Conservation (phyloP, 2,113 vertebrate genomes). For the Potamarius usumacintae region DNA sequence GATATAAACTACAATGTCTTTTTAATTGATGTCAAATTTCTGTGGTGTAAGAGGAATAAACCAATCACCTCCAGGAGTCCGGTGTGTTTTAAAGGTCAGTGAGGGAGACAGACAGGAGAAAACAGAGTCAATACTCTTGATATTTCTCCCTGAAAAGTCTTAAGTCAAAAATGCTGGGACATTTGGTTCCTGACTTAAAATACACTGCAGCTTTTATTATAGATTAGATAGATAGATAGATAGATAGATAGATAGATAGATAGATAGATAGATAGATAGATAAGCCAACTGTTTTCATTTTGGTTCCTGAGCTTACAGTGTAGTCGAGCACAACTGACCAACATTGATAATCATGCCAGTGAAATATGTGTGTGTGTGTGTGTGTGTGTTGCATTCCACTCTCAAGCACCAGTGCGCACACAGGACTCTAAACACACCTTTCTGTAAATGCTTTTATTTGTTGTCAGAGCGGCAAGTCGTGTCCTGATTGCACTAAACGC, state of each 20-base stretch:
- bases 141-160: background rate
- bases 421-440: background rate
- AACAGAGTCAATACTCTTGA: no score
- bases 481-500: background rate
- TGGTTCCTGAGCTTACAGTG: background rate
- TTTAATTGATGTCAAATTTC: no score
- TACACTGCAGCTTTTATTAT: background rate
- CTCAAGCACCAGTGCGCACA: background rate
- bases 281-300: background rate
- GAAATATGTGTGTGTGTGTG: background rate
- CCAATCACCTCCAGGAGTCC: no score
- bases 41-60: background rate
- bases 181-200: background rate
- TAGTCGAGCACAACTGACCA: background rate
- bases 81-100: no score
- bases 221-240: no score
- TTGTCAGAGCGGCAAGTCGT: background rate
- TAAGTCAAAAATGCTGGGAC: background rate
- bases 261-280: no score
- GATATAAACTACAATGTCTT: no score
- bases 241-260: no score
- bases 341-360: background rate
- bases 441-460: constrained; percentile 3
- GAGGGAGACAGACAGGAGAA: no score
- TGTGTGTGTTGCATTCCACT: background rate